Conservation (phyloP, 2,113 vertebrate genomes). For the Pluvialis apricaria region DNA sequence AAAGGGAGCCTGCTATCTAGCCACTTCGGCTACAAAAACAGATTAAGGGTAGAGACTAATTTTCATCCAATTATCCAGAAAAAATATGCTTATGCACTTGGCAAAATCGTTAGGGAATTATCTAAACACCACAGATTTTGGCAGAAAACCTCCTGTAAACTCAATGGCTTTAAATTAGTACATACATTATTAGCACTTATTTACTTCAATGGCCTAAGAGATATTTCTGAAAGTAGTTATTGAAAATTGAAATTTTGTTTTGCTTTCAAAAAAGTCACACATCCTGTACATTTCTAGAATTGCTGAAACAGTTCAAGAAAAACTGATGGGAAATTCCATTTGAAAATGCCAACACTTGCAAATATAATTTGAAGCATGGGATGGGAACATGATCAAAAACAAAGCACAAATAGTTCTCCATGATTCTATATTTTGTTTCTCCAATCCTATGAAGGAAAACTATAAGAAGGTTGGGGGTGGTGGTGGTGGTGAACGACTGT, state of each 20-base stretch:
- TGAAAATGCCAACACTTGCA: slow-evolving; percentile 23
- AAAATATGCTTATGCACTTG: neutral
- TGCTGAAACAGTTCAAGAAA: slow-evolving; percentile 7
- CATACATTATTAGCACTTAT: neutral
- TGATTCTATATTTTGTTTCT: neutral
- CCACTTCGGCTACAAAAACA: neutral
- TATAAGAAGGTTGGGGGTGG: neutral
- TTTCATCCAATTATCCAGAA: neutral
- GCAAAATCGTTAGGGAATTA: neutral
- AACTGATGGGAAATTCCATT: slow-evolving; percentile 26
- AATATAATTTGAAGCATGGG: neutral
- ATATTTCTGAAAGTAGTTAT: neutral
- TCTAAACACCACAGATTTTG: neutral
- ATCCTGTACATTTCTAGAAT: neutral
- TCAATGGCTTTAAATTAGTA: neutral
- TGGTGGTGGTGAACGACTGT: neutral
- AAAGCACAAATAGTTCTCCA: neutral
- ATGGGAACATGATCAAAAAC: neutral
- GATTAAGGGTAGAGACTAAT: neutral
- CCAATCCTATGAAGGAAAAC: neutral
- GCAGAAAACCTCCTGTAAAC: neutral
- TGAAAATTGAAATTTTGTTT: slow-evolving; percentile 19
- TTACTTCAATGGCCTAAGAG: neutral
- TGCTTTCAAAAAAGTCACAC: neutral
- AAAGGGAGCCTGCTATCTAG: neutral